phyloP scores from a whole-genome alignment of 1,140 invertebrate genomes.

The Onthophagus taurus region DNA sequence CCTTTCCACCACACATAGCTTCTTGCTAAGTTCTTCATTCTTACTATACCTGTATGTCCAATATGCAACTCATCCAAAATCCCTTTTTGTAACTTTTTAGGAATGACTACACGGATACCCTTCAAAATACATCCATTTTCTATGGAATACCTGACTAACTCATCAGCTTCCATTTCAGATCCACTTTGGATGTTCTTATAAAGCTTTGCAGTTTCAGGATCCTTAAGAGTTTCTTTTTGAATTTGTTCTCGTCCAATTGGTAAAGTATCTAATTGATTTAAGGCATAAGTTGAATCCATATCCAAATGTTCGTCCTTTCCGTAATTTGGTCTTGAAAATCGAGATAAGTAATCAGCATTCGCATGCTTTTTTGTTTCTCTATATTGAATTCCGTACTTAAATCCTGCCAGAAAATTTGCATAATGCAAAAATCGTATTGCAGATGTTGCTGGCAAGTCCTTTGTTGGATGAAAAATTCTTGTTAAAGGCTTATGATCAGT shows the following conservation, averaged over 20 bases:
- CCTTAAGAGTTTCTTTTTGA: too few relatives aligned
- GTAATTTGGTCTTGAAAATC: conserved; percentile 5
- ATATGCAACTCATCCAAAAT: conserved; percentile 2
- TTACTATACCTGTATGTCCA: conserved; percentile 6
- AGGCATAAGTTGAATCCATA: too few relatives aligned
- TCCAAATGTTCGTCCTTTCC: background rate
- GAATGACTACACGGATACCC: conserved; percentile 1
- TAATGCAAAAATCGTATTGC: conserved; percentile 10
- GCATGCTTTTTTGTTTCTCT: conserved; percentile 10
- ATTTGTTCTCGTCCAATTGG: too few relatives aligned
- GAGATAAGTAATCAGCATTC: conserved; percentile 12
- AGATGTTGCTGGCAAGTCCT: background rate
- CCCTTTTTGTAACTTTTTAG: conserved; percentile 4
- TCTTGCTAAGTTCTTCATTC: conserved; percentile 7
- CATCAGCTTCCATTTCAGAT: background rate
- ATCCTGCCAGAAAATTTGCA: conserved; percentile 12
- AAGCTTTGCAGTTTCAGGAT: too few relatives aligned
- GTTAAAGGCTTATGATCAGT: conserved; percentile 16
- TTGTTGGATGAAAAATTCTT: conserved; percentile 3
- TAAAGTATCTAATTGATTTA: too few relatives aligned
- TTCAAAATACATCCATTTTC: background rate
- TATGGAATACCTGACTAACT: background rate
- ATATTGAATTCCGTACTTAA: conserved; percentile 17
- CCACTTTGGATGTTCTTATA: too few relatives aligned
- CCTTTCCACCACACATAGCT: background rate